Evolutionary conservation across 2,888 invertebrate genomes (phyloP).

Genomic region (Tetranychus piercei): DNA sequence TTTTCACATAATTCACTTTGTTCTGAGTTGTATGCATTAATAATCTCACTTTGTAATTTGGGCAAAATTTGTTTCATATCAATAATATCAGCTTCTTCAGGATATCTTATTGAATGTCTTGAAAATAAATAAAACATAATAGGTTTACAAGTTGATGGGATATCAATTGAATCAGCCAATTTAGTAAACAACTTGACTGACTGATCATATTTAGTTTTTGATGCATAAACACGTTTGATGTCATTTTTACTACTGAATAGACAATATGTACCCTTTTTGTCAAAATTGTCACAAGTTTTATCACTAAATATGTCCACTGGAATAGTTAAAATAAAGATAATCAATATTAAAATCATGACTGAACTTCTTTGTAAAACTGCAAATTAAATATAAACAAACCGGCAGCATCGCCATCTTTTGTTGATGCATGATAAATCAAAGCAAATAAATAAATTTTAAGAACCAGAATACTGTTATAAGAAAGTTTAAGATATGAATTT

Average conservation of each 20-base stretch:
- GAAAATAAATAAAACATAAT: constrained; percentile 25
- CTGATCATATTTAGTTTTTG: background rate
- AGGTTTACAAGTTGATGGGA: constrained; percentile 15
- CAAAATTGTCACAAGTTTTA: background rate
- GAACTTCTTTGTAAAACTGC: too few relatives aligned
- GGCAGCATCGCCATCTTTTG: too few relatives aligned
- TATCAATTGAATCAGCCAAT: background rate
- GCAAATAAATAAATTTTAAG: too few relatives aligned
- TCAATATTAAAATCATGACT: background rate
- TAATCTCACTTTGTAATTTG: constrained; percentile 12
- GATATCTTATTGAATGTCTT: constrained; percentile 27
- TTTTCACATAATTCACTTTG: constrained; percentile 12
- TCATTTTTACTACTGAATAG: background rate
- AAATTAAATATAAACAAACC: too few relatives aligned
- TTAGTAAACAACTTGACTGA: background rate
- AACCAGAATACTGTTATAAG: too few relatives aligned
- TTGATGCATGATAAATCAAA: too few relatives aligned
- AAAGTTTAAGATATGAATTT: background rate
- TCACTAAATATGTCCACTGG: background rate
- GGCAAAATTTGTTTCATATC: constrained; percentile 19
- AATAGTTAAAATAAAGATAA: background rate
- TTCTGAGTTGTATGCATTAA: background rate
- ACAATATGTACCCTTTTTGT: background rate
- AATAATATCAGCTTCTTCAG: constrained; percentile 23
- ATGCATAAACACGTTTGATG: background rate